Base-by-base conservation (phyloP, 1,140 invertebrate species). In the Drosophila mojavensis region DNA sequence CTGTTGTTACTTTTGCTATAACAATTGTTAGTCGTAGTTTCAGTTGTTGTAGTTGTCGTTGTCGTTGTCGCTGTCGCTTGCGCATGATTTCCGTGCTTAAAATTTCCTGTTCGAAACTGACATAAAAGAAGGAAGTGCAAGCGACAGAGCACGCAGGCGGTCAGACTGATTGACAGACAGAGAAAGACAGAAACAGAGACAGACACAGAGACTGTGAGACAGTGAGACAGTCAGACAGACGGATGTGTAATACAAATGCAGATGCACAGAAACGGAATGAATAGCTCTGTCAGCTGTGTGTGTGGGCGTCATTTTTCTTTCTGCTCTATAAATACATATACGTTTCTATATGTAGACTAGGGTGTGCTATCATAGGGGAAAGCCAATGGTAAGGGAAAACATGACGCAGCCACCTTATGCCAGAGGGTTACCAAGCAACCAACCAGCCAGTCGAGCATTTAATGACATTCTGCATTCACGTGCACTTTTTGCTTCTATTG, bases 81-180 rank as follows among this genome's bases (percentile, higher is more conserved):
- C 81, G 81, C 81, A 74, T 84, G 81, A 84, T 84, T 84, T 84
- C 81, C 81, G 76, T 84, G 77, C 81, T 74, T 80, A 84, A 84
- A 82, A 80, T 84, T 84, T 84, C 81, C 81, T 47, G 81, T 84
- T 84, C 81, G 77, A 84, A 84, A 84, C 77, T 84, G 73, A 72
- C 81, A 84, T 84, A 72, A 84, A 83, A 83, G 73, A 75, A 45
- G 66, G 59, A 70, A 69, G 72, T 69, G 48, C 58, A 56, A 39
- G 43, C 60, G 65, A 68, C 58, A 59, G 47, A 59, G 60, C 60
- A 72, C 41, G 65, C 48, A 51, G 17, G 33, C 50, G 5, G 51
- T 20, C 55, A 36, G 43, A 28, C 20, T 45, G 20, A 0, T n/a
- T 28, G 56, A 53, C 4, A 59, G 26, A 7, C 15, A 56, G 15